Percentiles rank a stretch among this genome's conserved stretches.
These are phyloP conservation scores for Drosophila seclusa DNA, from an alignment of 2,888 invertebrate genomes.

Conservation along the genomic window DNA sequence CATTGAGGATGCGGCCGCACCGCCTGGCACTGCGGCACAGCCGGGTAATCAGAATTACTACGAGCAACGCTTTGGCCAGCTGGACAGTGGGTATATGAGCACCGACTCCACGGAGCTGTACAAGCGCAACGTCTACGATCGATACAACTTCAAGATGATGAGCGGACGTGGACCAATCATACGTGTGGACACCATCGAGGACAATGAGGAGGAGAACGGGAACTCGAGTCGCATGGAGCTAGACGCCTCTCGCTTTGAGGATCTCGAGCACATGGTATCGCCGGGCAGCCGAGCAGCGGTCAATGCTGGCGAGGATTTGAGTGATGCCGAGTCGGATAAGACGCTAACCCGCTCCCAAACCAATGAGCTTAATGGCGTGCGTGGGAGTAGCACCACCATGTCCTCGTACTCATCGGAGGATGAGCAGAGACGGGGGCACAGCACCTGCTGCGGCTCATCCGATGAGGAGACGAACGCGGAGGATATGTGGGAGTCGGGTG, in stretches of 20 bases:
- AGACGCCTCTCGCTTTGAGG: slow-evolving; percentile 75
- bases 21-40: slow-evolving; percentile 63
- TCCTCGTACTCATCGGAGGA: slow-evolving; percentile 85
- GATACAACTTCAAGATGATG: slow-evolving; percentile 84
- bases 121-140: slow-evolving; percentile 85
- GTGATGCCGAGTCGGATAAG: slow-evolving; percentile 81
- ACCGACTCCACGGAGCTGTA: slow-evolving; percentile 90
- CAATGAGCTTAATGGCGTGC: slow-evolving; percentile 56
- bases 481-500: slow-evolving; percentile 94
- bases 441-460: slow-evolving; percentile 86
- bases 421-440: slow-evolving; percentile 88
- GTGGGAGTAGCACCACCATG: slow-evolving; percentile 60
- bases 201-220: slow-evolving; percentile 66
- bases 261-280: slow-evolving; percentile 79
- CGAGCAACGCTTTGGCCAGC: slow-evolving; percentile 85
- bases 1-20: slow-evolving; percentile 78
- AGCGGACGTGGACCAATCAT: slow-evolving; percentile 79
- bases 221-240: slow-evolving; percentile 53
- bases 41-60: slow-evolving; percentile 82
- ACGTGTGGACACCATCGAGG: slow-evolving; percentile 83
- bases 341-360: slow-evolving; percentile 76
- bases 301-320: slow-evolving; percentile 59
- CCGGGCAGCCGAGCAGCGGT: slow-evolving; percentile 47
- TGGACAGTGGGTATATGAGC: slow-evolving; percentile 94
- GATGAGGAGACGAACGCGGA: slow-evolving; percentile 91